phyloP scores from a whole-genome alignment of 2,113 vertebrate species.

The Phocoena sinus region DNA sequence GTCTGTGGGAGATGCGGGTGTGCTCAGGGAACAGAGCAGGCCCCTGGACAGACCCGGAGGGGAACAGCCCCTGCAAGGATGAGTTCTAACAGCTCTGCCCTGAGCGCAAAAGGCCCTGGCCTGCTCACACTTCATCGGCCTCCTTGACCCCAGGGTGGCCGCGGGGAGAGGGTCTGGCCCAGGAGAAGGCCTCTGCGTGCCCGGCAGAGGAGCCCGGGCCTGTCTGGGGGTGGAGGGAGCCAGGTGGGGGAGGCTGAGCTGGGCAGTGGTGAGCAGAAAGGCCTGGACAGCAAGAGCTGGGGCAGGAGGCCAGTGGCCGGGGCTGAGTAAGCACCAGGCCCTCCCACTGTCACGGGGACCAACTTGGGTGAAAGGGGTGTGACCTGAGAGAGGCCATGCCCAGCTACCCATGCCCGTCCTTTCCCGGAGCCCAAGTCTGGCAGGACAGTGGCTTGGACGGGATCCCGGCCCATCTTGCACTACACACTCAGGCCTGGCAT shows the following conservation, averaged over 20 bases:
- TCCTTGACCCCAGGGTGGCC: not conserved
- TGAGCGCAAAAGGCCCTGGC: not conserved
- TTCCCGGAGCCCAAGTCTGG: accelerated
- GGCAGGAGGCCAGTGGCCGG: not conserved
- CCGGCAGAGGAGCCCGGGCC: not conserved
- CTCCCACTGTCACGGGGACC: not conserved
- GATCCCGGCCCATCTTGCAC: not conserved
- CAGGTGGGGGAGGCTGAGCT: accelerated
- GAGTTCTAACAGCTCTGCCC: not conserved
- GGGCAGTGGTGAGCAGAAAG: not conserved
- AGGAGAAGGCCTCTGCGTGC: not conserved
- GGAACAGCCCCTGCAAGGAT: not conserved
- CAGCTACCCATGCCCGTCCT: not conserved
- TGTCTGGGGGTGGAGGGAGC: too few relatives aligned
- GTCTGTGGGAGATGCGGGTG: too few relatives aligned
- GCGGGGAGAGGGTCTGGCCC: not conserved
- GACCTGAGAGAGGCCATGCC: not conserved
- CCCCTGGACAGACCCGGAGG: not conserved
- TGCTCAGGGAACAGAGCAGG: not conserved
- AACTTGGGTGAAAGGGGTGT: not conserved
- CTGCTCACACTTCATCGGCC: not conserved
- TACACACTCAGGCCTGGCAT: not conserved
- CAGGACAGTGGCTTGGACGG: not conserved
- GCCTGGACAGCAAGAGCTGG: too few relatives aligned
- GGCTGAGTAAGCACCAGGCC: not conserved